These are phyloP conservation scores for Condylostylus longicornis DNA, from an alignment of 1,140 invertebrate species.

Conservation along the genomic window DNA sequence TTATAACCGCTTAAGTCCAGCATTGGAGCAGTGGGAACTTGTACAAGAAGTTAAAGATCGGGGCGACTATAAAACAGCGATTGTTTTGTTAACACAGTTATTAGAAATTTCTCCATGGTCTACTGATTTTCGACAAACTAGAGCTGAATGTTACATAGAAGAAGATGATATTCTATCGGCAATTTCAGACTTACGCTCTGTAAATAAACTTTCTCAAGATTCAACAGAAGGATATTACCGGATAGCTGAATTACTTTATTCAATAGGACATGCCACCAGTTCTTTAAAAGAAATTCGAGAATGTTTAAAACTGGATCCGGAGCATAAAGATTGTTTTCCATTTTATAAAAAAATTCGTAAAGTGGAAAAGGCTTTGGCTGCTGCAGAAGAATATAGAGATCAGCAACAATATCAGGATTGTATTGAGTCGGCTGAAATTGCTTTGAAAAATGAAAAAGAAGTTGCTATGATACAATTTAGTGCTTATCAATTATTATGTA, in stretches of 20 bases:
- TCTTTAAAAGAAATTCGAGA: slow-evolving; percentile 86
- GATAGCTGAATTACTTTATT: slow-evolving; percentile 71
- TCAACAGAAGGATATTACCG: slow-evolving; percentile 80
- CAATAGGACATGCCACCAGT: slow-evolving; percentile 80
- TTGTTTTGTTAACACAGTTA: slow-evolving; percentile 51
- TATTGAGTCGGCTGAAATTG: slow-evolving; percentile 52
- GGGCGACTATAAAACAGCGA: slow-evolving; percentile 52
- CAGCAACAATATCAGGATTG: slow-evolving; percentile 60
- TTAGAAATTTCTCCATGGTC: slow-evolving; percentile 89
- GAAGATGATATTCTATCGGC: slow-evolving; percentile 70
- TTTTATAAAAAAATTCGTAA: slow-evolving; percentile 97
- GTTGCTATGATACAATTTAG: slow-evolving; percentile 56
- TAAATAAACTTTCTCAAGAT: slow-evolving; percentile 80
- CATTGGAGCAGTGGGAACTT: slow-evolving; percentile 47
- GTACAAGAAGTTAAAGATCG: slow-evolving; percentile 51
- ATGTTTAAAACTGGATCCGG: slow-evolving; percentile 94
- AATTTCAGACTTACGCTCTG: slow-evolving; percentile 76
- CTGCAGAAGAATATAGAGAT: slow-evolving; percentile 55
- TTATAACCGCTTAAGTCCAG: slow-evolving; percentile 46
- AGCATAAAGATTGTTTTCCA: slow-evolving; percentile 90
- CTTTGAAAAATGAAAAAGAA: slow-evolving; percentile 51
- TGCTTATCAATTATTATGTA: slow-evolving; percentile 58
- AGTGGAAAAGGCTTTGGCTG: slow-evolving; percentile 69
- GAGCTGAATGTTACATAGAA: slow-evolving; percentile 70
- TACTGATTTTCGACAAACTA: slow-evolving; percentile 59